These are phyloP conservation scores for Cathartes aura DNA, from an alignment of 2,113 vertebrate genomes.

Conservation along the genomic window DNA sequence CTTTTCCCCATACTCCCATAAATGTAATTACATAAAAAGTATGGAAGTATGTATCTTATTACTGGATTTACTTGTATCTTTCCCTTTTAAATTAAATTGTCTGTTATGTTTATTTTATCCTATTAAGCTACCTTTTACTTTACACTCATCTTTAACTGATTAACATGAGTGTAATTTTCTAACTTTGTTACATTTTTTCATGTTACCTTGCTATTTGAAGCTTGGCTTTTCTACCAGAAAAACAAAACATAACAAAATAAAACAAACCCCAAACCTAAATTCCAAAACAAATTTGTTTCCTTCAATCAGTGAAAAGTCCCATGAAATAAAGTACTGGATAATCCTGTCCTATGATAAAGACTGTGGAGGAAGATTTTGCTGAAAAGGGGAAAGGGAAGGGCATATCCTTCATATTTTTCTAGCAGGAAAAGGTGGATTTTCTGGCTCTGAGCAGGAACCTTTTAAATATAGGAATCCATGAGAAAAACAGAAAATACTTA, in stretches of 20 bases:
- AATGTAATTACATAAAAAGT: background rate
- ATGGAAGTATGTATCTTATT: background rate
- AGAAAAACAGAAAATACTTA: background rate
- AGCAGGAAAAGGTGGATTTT: background rate
- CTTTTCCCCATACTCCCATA: background rate
- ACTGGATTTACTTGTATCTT: background rate
- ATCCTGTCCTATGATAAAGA: background rate
- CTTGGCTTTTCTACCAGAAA: slow-evolving; percentile 5
- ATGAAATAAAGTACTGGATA: background rate
- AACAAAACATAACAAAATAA: background rate
- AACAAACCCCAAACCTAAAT: background rate
- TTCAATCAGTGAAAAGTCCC: background rate
- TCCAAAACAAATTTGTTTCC: background rate
- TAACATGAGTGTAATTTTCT: background rate
- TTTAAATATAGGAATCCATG: background rate
- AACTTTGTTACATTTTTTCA: background rate
- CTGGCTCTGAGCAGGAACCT: background rate
- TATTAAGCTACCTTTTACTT: background rate
- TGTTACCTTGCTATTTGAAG: background rate
- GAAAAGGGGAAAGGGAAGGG: background rate
- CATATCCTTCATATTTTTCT: background rate
- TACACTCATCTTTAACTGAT: background rate
- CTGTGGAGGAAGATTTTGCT: background rate
- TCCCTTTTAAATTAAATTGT: background rate
- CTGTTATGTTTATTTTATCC: background rate